These are phyloP conservation scores for Andrena hattorfiana DNA, from an alignment of 2,888 invertebrate species.

Conservation along the genomic window DNA sequence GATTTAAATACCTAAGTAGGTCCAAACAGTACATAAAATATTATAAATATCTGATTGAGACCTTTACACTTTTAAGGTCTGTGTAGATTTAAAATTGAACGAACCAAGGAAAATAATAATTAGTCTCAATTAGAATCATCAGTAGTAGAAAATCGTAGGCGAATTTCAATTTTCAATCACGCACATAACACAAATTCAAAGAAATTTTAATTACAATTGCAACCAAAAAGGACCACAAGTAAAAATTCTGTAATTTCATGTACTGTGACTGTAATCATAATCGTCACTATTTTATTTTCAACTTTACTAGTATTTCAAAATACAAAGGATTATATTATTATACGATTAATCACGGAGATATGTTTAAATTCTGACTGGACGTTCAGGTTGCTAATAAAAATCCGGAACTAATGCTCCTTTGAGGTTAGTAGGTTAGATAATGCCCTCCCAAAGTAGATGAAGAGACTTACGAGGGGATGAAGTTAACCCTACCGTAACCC, in stretches of 20 bases:
- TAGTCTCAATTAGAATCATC: background rate
- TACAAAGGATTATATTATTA: no score
- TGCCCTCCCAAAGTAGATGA: background rate
- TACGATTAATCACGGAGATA: background rate
- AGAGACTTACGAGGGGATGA: slow-evolving; percentile 14
- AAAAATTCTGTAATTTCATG: no score
- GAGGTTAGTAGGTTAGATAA: slow-evolving; percentile 23
- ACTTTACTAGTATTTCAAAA: background rate
- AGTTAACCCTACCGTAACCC: slow-evolving; percentile 7
- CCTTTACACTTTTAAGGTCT: no score
- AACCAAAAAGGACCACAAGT: no score
- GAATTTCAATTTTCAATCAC: background rate
- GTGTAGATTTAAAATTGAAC: background rate
- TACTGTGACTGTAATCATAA: no score
- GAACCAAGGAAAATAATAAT: background rate
- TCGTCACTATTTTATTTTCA: background rate
- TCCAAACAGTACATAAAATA: background rate
- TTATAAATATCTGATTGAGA: background rate
- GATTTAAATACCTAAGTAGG: no score
- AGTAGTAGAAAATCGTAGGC: background rate
- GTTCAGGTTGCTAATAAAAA: background rate
- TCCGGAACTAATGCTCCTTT: slow-evolving; percentile 14
- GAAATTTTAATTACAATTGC: no score
- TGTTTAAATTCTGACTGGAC: background rate
- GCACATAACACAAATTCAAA: no score